Percentiles rank a stretch among this genome's conserved stretches.
phyloP scores from a whole-genome alignment of 2,113 vertebrate species.

The Microtus oregoni region DNA sequence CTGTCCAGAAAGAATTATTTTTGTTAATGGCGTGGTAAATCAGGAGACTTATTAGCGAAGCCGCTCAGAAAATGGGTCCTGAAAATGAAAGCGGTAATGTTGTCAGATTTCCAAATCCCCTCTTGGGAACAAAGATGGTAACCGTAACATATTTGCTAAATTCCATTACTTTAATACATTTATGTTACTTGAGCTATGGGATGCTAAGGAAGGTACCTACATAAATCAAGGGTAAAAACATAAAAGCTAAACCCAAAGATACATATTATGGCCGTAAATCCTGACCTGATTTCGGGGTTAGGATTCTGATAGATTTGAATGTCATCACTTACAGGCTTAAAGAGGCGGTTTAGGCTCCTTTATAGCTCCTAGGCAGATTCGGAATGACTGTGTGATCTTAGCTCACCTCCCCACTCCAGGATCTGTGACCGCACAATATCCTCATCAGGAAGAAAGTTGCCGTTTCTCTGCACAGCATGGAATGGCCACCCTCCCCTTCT shows the following conservation, averaged over 20 bases:
- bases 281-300: conserved; percentile 69
- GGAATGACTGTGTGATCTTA: neutral
- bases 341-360: neutral
- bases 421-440: neutral
- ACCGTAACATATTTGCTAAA: conserved; percentile 80
- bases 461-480: neutral
- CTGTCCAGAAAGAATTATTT: conserved; percentile 82
- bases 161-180: conserved; percentile 79
- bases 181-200: conserved; percentile 70
- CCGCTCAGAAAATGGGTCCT: conserved; percentile 79
- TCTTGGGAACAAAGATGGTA: conserved; percentile 82
- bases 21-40: conserved; percentile 82
- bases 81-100: conserved; percentile 81
- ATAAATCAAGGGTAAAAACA: conserved; percentile 79
- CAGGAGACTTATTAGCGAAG: conserved; percentile 79
- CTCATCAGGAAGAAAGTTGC: neutral
- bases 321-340: conserved; percentile 30
- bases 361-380: neutral
- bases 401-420: neutral
- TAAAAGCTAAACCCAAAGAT: conserved; percentile 76
- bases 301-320: conserved; percentile 67
- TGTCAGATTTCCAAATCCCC: conserved; percentile 83
- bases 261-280: conserved; percentile 79
- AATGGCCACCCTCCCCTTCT: neutral
- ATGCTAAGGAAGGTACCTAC: conserved; percentile 33